Conservation (phyloP, 2,797 vertebrate species). For the Phoebastria nigripes region DNA sequence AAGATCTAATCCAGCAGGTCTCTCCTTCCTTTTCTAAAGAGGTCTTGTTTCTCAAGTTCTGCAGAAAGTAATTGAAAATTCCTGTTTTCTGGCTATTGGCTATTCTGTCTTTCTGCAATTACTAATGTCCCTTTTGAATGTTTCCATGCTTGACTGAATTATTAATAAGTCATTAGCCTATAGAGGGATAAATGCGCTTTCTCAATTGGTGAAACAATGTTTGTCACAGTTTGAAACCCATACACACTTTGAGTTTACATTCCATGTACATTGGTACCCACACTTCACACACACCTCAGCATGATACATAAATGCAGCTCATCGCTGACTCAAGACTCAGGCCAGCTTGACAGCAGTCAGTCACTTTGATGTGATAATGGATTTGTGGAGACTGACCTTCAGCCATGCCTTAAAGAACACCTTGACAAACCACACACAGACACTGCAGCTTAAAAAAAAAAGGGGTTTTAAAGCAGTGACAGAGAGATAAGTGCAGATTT, state of each 20-base stretch:
- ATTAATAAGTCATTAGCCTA: not conserved
- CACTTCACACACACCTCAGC: not conserved
- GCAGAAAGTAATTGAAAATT: not conserved
- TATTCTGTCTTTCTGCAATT: not conserved
- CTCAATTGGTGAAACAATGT: fast-evolving
- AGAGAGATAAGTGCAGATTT: not conserved
- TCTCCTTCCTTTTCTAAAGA: not conserved
- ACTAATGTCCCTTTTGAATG: not conserved
- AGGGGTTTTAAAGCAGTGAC: not conserved
- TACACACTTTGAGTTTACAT: not conserved
- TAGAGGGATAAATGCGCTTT: not conserved
- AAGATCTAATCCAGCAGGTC: not conserved
- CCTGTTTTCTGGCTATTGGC: not conserved
- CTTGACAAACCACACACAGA: not conserved
- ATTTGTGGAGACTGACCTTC: not conserved
- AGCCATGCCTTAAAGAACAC: not conserved
- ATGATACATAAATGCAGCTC: not conserved
- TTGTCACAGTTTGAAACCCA: not conserved
- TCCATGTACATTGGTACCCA: not conserved
- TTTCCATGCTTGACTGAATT: not conserved
- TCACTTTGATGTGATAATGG: not conserved
- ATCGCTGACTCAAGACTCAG: not conserved
- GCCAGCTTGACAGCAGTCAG: not conserved
- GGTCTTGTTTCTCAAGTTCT: not conserved
- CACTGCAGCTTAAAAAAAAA: not conserved